phyloP scores from a whole-genome alignment of 2,888 invertebrate species.

The Napeogenes inachia region DNA sequence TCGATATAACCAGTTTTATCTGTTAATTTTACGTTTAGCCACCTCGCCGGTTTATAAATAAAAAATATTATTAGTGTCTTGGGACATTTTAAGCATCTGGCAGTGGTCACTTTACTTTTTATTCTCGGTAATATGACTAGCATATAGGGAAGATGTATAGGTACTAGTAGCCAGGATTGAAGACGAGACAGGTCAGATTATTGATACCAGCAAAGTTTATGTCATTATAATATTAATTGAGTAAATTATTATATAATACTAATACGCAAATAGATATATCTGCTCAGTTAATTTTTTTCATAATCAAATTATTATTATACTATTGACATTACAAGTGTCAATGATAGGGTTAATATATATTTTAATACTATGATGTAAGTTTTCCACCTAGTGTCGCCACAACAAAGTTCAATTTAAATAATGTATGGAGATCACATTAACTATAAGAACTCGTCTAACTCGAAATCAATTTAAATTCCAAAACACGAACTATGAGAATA shows the following conservation, averaged over 20 bases:
- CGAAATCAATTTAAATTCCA: slow-evolving; percentile 39
- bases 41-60: slow-evolving; percentile 21
- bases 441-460: slow-evolving; percentile 43
- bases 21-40: slow-evolving; percentile 34
- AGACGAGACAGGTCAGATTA: neutral
- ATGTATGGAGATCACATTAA: slow-evolving; percentile 29
- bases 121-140: slow-evolving; percentile 1
- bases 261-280: too few species aligned
- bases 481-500: slow-evolving; percentile 17
- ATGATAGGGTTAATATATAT: too few species aligned
- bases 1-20: slow-evolving; percentile 35
- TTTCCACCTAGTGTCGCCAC: neutral
- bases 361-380: too few species aligned
- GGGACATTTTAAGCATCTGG: slow-evolving; percentile 1
- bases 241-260: too few species aligned
- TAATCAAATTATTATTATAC: too few species aligned
- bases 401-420: slow-evolving; percentile 21
- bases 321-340: too few species aligned
- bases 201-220: too few species aligned
- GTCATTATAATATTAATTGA: too few species aligned
- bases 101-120: slow-evolving; percentile 1
- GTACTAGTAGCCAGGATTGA: neutral
- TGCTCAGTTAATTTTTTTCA: too few species aligned
- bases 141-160: too few species aligned
- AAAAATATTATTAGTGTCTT: slow-evolving; percentile 12